These are phyloP conservation scores for Mus caroli DNA, from an alignment of 2,797 vertebrate species.

Conservation along the genomic window DNA sequence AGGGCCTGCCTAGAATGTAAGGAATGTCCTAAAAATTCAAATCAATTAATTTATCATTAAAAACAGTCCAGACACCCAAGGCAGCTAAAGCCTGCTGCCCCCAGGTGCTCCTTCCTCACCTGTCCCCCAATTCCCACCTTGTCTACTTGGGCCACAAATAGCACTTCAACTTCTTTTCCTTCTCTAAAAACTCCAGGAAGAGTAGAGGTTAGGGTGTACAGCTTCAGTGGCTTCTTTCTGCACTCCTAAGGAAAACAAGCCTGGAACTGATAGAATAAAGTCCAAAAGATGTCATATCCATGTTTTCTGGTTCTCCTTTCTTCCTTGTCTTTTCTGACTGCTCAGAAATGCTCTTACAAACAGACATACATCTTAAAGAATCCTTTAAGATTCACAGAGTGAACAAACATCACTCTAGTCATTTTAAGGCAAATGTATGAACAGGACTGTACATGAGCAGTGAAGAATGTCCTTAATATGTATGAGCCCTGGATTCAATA, in stretches of 20 bases:
- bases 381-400: not conserved
- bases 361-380: not conserved
- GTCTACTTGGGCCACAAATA: not conserved
- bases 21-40: constrained; percentile 32
- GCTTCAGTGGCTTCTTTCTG: not conserved
- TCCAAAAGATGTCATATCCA: not conserved
- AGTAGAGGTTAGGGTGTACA: not conserved
- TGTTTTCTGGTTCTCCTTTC: not conserved
- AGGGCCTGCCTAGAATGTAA: not conserved
- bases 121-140: not conserved
- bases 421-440: not conserved
- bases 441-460: not conserved
- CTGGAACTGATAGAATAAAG: constrained; percentile 20
- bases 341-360: constrained; percentile 39
- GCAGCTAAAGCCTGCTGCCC: not conserved
- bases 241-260: not conserved
- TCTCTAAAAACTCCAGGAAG: constrained; percentile 7
- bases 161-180: not conserved
- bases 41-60: constrained; percentile 25
- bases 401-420: not conserved
- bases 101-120: not conserved
- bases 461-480: not conserved
- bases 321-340: constrained; percentile 4
- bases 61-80: not conserved
- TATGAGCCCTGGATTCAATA: not conserved